Percentiles rank a stretch among this genome's conserved stretches.
Evolutionary conservation across 2,113 vertebrate species (phyloP).

Genomic region (Psilopogon haemacephalus): DNA sequence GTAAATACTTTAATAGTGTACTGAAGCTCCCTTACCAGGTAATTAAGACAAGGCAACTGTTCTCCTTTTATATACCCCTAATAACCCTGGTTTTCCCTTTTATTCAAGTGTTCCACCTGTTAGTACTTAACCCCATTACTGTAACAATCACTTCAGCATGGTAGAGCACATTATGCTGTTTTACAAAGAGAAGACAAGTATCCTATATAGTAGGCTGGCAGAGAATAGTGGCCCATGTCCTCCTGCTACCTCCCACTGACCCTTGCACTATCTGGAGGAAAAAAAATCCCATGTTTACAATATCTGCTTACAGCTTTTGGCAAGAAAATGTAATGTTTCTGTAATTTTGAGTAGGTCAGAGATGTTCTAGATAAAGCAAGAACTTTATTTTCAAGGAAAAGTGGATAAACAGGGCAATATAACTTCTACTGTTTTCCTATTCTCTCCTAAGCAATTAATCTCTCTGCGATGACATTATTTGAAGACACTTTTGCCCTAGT

Average conservation of each 20-base stretch:
- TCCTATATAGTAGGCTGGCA: neutral
- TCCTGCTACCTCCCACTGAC: neutral
- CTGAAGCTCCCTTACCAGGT: neutral
- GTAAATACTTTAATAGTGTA: neutral
- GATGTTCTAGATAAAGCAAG: neutral
- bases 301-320: neutral
- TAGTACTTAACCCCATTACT: neutral
- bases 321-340: neutral
- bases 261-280: neutral
- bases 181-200: neutral
- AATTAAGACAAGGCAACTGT: neutral
- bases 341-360: neutral
- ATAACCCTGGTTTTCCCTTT: neutral
- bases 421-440: neutral
- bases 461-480: neutral
- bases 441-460: neutral
- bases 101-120: neutral
- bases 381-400: neutral
- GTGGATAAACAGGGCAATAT: neutral
- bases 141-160: neutral
- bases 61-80: fast-evolving
- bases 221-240: neutral
- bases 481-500: neutral
- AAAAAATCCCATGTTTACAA: neutral
- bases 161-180: neutral